Evolutionary conservation across 2,888 invertebrate genomes (phyloP).

Genomic region (Cephus pulcher): DNA sequence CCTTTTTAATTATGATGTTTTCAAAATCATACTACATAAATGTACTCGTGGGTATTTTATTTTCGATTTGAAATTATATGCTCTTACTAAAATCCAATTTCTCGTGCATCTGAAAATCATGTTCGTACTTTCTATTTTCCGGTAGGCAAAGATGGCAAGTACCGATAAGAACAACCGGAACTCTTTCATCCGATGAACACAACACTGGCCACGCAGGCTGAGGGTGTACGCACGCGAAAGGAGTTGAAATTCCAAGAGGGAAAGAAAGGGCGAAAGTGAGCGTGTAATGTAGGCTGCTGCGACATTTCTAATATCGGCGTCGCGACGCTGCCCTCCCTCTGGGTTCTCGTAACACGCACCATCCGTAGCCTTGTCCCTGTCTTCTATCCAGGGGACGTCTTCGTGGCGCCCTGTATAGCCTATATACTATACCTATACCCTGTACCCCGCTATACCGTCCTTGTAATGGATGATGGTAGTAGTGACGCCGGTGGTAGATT

Average conservation of each 20-base stretch:
- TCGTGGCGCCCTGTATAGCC: not conserved
- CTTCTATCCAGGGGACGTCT: not conserved
- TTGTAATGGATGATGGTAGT: not conserved
- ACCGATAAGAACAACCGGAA: not conserved
- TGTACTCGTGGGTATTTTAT: not conserved
- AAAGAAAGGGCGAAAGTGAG: not conserved
- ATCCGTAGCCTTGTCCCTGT: not conserved
- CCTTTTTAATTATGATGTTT: not conserved
- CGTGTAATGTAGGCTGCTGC: not conserved
- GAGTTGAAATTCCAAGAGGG: not conserved
- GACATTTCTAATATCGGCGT: constrained; percentile 6
- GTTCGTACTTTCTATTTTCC: not conserved
- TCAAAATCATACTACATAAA: too few species aligned
- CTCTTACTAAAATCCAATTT: not conserved
- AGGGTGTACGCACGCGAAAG: not conserved
- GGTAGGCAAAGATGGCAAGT: not conserved
- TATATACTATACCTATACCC: not conserved
- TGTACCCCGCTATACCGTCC: not conserved
- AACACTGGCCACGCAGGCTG: not conserved
- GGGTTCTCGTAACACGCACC: not conserved
- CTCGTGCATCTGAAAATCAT: not conserved
- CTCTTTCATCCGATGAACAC: too few species aligned
- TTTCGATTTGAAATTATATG: not conserved
- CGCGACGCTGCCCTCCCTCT: not conserved
- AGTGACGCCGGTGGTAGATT: constrained; percentile 32